Percentiles rank a stretch among this genome's conserved stretches.
Conservation (phyloP, 1,140 invertebrate genomes). For the Vanessa tameamea region DNA sequence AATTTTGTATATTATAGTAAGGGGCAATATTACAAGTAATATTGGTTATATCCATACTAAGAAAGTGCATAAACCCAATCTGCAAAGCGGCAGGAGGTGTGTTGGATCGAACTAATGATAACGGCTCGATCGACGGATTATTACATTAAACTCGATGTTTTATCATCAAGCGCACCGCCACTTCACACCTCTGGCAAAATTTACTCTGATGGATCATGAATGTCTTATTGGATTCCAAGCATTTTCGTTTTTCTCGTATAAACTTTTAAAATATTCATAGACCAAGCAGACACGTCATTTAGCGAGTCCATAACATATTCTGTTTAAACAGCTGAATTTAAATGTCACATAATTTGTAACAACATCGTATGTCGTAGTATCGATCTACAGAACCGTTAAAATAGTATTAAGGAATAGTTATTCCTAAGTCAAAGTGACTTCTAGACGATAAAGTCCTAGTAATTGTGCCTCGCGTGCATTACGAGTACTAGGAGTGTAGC, state of each 20-base stretch:
- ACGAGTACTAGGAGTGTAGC: slow-evolving; percentile 24
- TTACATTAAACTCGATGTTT: slow-evolving; percentile 75
- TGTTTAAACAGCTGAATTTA: slow-evolving; percentile 7
- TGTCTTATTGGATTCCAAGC: slow-evolving; percentile 37
- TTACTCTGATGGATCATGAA: slow-evolving; percentile 38
- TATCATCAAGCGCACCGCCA: slow-evolving; percentile 56
- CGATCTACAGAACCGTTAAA: too few species aligned
- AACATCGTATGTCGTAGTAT: too few species aligned
- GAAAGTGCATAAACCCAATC: slow-evolving; percentile 64
- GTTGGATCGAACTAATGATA: slow-evolving; percentile 73
- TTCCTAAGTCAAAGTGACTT: neutral
- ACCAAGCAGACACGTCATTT: neutral
- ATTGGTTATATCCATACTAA: slow-evolving; percentile 64
- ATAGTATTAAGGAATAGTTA: too few species aligned
- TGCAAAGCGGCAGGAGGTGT: slow-evolving; percentile 72
- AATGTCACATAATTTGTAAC: neutral
- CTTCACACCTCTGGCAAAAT: slow-evolving; percentile 51
- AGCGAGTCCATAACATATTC: neutral
- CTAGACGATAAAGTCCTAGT: slow-evolving; percentile 34
- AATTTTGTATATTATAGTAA: neutral
- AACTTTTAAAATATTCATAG: neutral
- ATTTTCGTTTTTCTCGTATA: slow-evolving; percentile 10
- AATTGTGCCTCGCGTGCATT: neutral
- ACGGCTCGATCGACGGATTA: slow-evolving; percentile 71
- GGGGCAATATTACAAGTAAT: neutral